phyloP scores from a whole-genome alignment of 2,797 vertebrate genomes.

The Macropus fuliginosus region DNA sequence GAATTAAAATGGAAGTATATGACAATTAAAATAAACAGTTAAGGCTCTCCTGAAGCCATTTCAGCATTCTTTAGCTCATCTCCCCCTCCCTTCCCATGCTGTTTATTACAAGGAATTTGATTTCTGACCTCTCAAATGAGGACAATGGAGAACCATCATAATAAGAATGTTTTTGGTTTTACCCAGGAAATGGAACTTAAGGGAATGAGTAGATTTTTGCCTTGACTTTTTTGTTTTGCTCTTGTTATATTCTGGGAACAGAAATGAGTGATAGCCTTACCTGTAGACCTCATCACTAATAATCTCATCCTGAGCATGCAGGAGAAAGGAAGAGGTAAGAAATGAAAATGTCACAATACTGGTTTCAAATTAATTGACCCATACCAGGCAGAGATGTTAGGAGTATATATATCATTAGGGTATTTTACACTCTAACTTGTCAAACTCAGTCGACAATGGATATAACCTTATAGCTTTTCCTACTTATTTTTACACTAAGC shows the following conservation, averaged over 20 bases:
- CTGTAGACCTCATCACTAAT: constrained; percentile 69
- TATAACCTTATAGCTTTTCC: background rate
- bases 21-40: constrained; percentile 40
- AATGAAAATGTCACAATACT: constrained; percentile 67
- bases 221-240: constrained; percentile 39
- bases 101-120: constrained; percentile 73
- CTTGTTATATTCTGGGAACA: constrained; percentile 42
- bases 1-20: constrained; percentile 48
- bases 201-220: constrained; percentile 50
- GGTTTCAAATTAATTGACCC: constrained; percentile 74
- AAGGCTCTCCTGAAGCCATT: constrained; percentile 54
- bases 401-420: constrained; percentile 12
- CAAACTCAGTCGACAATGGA: no score
- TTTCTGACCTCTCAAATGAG: constrained; percentile 67
- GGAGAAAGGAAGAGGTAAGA: constrained; percentile 53
- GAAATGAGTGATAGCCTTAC: constrained; percentile 55
- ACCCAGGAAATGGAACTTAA: constrained; percentile 66
- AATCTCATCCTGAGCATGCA: constrained; percentile 42
- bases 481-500: constrained; percentile 1
- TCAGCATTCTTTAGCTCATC: constrained; percentile 32
- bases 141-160: constrained; percentile 61
- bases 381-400: constrained; percentile 41
- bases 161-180: constrained; percentile 62
- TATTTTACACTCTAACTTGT: background rate
- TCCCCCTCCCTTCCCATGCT: constrained; percentile 40